Evolutionary conservation across 2,797 vertebrate genomes (phyloP), one percentile per base, ranked within the genome.

Genomic region (Poecilia wingei): DNA sequence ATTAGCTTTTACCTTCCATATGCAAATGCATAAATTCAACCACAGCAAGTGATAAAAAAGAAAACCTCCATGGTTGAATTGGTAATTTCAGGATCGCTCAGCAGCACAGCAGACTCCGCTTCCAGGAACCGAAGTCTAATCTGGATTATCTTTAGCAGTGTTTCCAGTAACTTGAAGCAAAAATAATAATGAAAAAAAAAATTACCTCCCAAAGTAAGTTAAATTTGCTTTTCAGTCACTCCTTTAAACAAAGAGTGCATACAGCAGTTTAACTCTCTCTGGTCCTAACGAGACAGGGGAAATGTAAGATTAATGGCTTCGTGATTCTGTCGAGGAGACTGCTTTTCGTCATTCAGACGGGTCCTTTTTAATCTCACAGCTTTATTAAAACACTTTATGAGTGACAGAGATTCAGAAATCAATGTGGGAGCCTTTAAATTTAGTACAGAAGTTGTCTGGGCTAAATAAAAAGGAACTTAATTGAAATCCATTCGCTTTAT

Each of bases 301-400:
- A 43, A 69, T 69, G 20, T 43, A 43, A 69, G 22, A 69, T 69
- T 69, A 69, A 69, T 69, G 39, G 36, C 39, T 41, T 69, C 39
- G 36, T 25, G 39, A 41, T 25, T 41, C 39, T 25, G 36, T 41
- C n/a, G 36, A 43, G 66, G 36, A n/a, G 66, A 25, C 66, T 69
- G 66, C 66, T 69, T 69, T 43, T 25, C 36, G 1, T 69, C 66
- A 69, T 14, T 13, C 66, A 69, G 66, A 69, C 39, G 9, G 66
- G 20, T 3, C 66, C 22, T 25, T 68, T 69, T 43, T 69, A 43
- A 69, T 43, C 39, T 41, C 39, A 43, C 10, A n/a, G 66, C 66
- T 69, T 69, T 43, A 69, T 69, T 69, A 43, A 25, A 43, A 69
- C 66, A 41, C 36, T 25, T 41, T 69, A 25, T 69, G 66, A 43